phyloP scores from a whole-genome alignment of 2,797 vertebrate genomes.

The Zenarchopterus dispar region DNA sequence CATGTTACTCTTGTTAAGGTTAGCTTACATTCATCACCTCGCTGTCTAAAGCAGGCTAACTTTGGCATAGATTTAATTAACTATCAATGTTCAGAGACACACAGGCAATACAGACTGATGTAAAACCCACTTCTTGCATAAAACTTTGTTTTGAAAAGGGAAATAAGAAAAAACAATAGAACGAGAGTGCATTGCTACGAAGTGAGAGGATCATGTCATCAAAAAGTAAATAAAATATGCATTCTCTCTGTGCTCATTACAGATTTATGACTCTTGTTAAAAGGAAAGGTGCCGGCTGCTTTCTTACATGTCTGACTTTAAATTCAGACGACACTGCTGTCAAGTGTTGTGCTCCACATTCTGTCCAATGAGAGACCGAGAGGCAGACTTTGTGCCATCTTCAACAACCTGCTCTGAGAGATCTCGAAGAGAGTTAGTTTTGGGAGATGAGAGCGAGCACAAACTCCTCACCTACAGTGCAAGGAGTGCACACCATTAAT shows the following conservation, averaged over 20 bases:
- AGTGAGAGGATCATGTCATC: constrained; percentile 78
- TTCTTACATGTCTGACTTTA: constrained; percentile 77
- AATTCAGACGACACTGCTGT: constrained; percentile 78
- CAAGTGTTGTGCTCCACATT: constrained; percentile 82
- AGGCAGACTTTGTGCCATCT: constrained; percentile 58
- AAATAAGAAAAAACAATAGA: constrained; percentile 34
- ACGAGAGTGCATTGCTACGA: constrained; percentile 70
- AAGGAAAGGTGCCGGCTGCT: constrained; percentile 80
- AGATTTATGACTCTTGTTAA: constrained; percentile 85
- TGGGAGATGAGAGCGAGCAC: constrained; percentile 59
- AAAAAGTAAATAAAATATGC: constrained; percentile 83
- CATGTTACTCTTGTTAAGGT: background rate
- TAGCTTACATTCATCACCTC: constrained; percentile 40
- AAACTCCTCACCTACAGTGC: constrained; percentile 75
- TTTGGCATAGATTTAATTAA: constrained; percentile 68
- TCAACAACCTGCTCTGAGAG: constrained; percentile 56
- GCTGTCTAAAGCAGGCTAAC: constrained; percentile 50
- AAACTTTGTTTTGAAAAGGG: constrained; percentile 70
- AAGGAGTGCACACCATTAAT: constrained; percentile 42
- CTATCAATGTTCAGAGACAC: constrained; percentile 68
- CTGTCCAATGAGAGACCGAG: constrained; percentile 77
- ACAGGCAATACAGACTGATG: constrained; percentile 61
- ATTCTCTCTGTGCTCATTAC: constrained; percentile 83
- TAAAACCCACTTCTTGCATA: constrained; percentile 67
- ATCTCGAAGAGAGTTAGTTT: constrained; percentile 59